Base-by-base conservation (phyloP, 2,888 invertebrate genomes). In the Thecocarcelia acutangulata region DNA sequence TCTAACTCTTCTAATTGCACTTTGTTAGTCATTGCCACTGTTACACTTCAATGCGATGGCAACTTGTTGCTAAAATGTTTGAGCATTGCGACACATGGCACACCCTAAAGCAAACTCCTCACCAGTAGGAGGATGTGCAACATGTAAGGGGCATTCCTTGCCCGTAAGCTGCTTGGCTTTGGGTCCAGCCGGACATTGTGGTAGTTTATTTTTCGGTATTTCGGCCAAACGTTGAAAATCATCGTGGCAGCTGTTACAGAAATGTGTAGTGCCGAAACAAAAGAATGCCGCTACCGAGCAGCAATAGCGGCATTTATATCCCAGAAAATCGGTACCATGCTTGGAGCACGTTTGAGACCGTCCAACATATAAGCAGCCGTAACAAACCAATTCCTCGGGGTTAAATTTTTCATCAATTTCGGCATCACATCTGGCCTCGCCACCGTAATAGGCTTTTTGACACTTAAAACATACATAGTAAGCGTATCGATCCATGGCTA, bases 241-340 rank as follows among this genome's bases (percentile, higher is more conserved):
- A 88, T 98, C 98, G 91, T 99, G 99, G 88, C 99, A 99, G 2
- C 97, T 95, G 91, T 98, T 98, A 91, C 99, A 99, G 92, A 99
- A 99, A 91, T 99, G 99, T 0, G 99, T 98, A 0, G 98, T 98
- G 66, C 99, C 99, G 91, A 99, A 99, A 90, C 99, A 99, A 92
- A 99, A 99, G 92, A 98, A 99, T 19, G 99, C 98, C 1, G 99
- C 99, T 82, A 98, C 98, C 56, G 98, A 98, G 91, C 99, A 99
- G 91, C 99, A 99, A 91, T 98, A 99, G 59, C 98, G 96, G 90
- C 99, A 99, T 91, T 99, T 99, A 93, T 98, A 99, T 92, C 99
- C 99, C 68, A 99, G 93, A 91, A 97, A 99, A 92, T 99, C 98
- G 4, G 97, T 96, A 70, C 98, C 98, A 89, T 99, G 99, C 90